A percentile compares a stretch with the other conserved stretches of the same genome.
Conservation (phyloP, 2,113 vertebrate species). For the Oryzias melastigma region DNA sequence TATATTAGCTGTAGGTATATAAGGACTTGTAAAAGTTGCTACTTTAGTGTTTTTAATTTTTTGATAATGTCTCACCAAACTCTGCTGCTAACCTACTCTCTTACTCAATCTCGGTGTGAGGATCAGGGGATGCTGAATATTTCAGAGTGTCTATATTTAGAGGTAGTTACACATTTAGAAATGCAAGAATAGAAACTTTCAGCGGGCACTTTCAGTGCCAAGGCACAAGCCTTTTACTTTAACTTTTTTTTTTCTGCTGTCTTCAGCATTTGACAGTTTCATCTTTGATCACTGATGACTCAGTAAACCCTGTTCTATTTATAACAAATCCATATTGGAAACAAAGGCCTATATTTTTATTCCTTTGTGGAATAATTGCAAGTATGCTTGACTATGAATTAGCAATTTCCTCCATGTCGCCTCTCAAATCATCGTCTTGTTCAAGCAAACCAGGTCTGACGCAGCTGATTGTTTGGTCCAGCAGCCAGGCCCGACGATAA, state of each 20-base stretch:
- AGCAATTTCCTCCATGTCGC: slow-evolving; percentile 24
- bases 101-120: slow-evolving; percentile 58
- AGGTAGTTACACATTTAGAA: slow-evolving; percentile 76
- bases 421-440: slow-evolving; percentile 13
- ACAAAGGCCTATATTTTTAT: slow-evolving; percentile 18
- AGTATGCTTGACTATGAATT: slow-evolving; percentile 5
- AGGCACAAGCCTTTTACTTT: slow-evolving; percentile 39
- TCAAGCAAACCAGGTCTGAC: slow-evolving; percentile 22
- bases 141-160: slow-evolving; percentile 80
- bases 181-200: slow-evolving; percentile 75
- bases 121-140: slow-evolving; percentile 78
- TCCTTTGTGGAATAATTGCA: slow-evolving; percentile 8
- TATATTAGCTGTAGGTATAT: no score
- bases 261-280: slow-evolving; percentile 50
- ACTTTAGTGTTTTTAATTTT: slow-evolving; percentile 38
- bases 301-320: slow-evolving; percentile 42
- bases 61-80: slow-evolving; percentile 59
- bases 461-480: slow-evolving; percentile 31
- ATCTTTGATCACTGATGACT: slow-evolving; percentile 41
- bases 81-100: slow-evolving; percentile 57
- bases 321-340: slow-evolving; percentile 21
- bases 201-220: slow-evolving; percentile 59
- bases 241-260: slow-evolving; percentile 26
- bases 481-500: slow-evolving; percentile 45
- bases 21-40: slow-evolving; percentile 8